Conservation (phyloP, 1,140 invertebrate species). For the Scaptodrosophila lebanonensis region DNA sequence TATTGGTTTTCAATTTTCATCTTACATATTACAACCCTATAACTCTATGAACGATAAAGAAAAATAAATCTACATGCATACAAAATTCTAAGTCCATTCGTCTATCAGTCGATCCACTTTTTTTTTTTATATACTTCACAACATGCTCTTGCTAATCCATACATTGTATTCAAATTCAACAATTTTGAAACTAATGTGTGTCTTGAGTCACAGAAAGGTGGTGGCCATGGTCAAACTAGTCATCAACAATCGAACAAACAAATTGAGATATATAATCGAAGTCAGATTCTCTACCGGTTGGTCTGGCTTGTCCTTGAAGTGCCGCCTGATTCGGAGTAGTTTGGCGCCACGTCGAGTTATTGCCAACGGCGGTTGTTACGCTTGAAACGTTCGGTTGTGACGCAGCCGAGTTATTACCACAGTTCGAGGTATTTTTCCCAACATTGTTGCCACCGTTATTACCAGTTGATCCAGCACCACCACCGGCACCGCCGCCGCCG, state of each 20-base stretch:
- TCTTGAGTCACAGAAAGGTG: constrained; percentile 42
- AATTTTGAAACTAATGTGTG: constrained; percentile 36
- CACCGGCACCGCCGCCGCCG: no score
- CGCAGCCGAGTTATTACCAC: constrained; percentile 8
- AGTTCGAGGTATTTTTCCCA: constrained; percentile 12
- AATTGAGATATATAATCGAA: constrained; percentile 76
- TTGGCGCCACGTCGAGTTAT: constrained; percentile 64
- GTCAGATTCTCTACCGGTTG: constrained; percentile 67
- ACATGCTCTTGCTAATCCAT: constrained; percentile 45
- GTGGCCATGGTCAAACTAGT: constrained; percentile 41
- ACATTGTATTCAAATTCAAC: constrained; percentile 38
- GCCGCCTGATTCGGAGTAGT: constrained; percentile 53
- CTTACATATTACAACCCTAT: constrained; percentile 60
- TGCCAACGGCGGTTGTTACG: constrained; percentile 22
- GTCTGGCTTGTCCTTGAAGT: constrained; percentile 58
- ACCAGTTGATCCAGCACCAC: no score
- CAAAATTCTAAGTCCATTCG: constrained; percentile 73
- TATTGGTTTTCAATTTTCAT: constrained; percentile 35
- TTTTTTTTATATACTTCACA: constrained; percentile 48
- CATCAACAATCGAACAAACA: constrained; percentile 76
- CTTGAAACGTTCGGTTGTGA: constrained; percentile 28
- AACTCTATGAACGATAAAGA: constrained; percentile 60
- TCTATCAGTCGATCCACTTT: constrained; percentile 70
- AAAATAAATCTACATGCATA: constrained; percentile 72
- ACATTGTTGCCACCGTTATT: constrained; percentile 24